Evolutionary conservation across 2,888 invertebrate genomes (phyloP), one percentile per base, ranked within the genome.

Genomic region (Pherbina coryleti): DNA sequence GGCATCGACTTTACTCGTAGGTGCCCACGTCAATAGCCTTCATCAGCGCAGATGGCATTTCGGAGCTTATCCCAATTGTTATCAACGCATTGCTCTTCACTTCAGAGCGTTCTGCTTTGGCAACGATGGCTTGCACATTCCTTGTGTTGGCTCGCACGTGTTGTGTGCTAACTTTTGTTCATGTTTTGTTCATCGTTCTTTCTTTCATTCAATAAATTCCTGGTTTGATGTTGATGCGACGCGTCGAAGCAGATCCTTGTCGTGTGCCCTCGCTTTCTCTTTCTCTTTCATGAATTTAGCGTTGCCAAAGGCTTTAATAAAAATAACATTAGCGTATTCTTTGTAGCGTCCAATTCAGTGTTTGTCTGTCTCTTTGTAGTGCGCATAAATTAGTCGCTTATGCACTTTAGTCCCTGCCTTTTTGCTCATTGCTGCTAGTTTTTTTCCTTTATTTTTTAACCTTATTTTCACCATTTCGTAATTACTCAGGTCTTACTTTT

Each of bases 11-110:
- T 55, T 14, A 19, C 8, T 69, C 53, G 69, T 69, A 69, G 51
- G 69, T 62, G 74, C 60, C 53, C 69, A 28, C 62, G 78, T 70
- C 78, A 70, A 75, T 74, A 75, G 55, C 70, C 78, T 74, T 78
- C 57, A 75, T 78, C 78, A 75, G 75, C 75, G 49, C 77, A 77
- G 73, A 71, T 73, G 77, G 57, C 72, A 34, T 70, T 70, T 70
- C 34, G 34, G 19, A 37, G 57, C 14, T 28, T 22, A 25, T 60
- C 0, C n/a, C n/a, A 44, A 37, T 3, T 64, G 28, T 9, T 66
- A 19, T 31, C 37, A 37, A 14, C 22, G 14, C 44, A 19, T 22
- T 19, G 7, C 31, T 64, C 31, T 64, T 64, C n/a, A 31, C 66
- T 37, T 31, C 66, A 37, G n/a, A n/a, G n/a, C 8, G 19, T 9